A percentile compares a stretch with the other conserved stretches of the same genome.
phyloP scores from a whole-genome alignment of 2,797 vertebrate species.

The Phaenicophaeus curvirostris region DNA sequence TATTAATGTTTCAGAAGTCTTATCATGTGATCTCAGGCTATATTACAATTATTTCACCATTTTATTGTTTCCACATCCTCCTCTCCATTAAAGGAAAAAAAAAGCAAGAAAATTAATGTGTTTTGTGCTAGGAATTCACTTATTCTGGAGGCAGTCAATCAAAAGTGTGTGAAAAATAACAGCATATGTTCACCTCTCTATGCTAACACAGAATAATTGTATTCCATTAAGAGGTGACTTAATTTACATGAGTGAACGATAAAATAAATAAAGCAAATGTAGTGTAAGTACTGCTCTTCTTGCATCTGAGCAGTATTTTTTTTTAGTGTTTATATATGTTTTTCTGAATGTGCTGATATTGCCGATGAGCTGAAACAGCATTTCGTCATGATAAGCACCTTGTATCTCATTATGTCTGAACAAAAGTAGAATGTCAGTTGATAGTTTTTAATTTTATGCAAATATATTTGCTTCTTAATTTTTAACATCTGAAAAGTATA shows the following conservation, averaged over 20 bases:
- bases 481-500: not conserved
- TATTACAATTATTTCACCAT: not conserved
- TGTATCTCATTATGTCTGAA: not conserved
- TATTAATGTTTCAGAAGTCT: not conserved
- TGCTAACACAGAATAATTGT: not conserved
- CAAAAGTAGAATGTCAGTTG: not conserved
- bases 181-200: not conserved
- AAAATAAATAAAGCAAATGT: slow-evolving; percentile 5
- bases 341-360: not conserved
- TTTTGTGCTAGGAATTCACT: not conserved
- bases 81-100: not conserved
- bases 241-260: slow-evolving; percentile 17
- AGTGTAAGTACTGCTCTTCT: not conserved
- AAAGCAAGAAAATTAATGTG: not conserved
- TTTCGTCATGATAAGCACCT: not conserved
- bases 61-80: not conserved
- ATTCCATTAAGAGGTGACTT: not conserved
- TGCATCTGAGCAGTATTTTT: not conserved
- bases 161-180: not conserved
- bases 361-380: not conserved
- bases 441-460: not conserved
- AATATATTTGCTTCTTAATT: not conserved
- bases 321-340: not conserved
- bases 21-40: not conserved
- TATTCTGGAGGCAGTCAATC: not conserved